Evolutionary conservation across 2,113 vertebrate species (phyloP), one percentile per base, ranked within the genome.

Genomic region (Aramus guarauna): DNA sequence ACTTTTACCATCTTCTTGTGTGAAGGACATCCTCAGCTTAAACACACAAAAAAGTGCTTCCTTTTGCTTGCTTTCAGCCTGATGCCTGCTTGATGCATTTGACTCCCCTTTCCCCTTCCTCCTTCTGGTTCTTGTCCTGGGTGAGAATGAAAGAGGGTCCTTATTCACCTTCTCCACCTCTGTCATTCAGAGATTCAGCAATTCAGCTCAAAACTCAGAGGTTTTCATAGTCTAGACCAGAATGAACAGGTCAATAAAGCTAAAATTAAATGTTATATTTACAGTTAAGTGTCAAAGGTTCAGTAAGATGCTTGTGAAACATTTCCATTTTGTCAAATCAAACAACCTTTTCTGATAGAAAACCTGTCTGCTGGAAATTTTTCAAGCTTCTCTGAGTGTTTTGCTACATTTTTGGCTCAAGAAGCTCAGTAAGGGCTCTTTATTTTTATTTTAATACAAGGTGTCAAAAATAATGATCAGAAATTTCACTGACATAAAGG

Each of bases 391-490:
- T 79, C 56, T 62, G 13, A 89, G 41, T 83, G 64, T 69, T 96
- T 58, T 41, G 67, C 67, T 95, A 66, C 32, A 60, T 85, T 96
- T 91, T 96, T 92, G 94, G 87, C 93, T 93, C 45, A 76, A 83
- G 74, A 94, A 83, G 21, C 8, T 82, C 24, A 56, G 80, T 64
- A 56, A 78, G 30, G 36, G 12, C 27, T 95, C 73, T 94, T 87
- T 92, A 74, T 77, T 87, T 94, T 93, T 81, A 58, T 97, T 96
- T 96, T 91, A 94, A 90, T 48, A 76, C 21, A 79, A 50, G 50
- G 71, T 92, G 88, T 94, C 96, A 94, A 85, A 96, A 95, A 85
- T 88, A 71, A 90, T 95, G 82, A 78, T 85, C 55, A 90, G 88
- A 94, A 91, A 82, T 94, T 90, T 94, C 74, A 93, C 67, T 93